These are phyloP conservation scores for Myrmophylax atrothorax DNA, from an alignment of 2,113 vertebrate species.

Conservation along the genomic window DNA sequence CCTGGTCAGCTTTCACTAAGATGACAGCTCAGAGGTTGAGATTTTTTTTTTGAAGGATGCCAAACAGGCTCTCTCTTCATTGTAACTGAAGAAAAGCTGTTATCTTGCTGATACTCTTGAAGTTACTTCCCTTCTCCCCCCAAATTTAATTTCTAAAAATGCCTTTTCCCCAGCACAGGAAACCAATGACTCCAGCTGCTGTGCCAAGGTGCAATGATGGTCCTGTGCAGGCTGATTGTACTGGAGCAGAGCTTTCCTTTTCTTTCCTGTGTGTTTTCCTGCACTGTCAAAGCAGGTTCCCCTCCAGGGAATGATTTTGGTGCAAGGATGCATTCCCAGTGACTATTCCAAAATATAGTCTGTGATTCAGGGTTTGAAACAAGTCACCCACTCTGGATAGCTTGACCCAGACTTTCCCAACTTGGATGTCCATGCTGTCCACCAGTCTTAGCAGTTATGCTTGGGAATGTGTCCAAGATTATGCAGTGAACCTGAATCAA, in stretches of 20 bases:
- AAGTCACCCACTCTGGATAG: not conserved
- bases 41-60: not conserved
- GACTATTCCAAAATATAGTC: not conserved
- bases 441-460: not conserved
- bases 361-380: not conserved
- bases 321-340: not conserved
- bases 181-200: not conserved
- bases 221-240: not conserved
- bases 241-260: not conserved
- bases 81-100: not conserved
- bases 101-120: not conserved
- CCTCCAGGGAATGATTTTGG: not conserved
- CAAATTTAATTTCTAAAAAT: not conserved
- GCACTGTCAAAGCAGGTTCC: not conserved
- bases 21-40: not conserved
- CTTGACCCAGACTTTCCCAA: not conserved
- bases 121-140: not conserved
- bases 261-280: not conserved
- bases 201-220: fast-evolving
- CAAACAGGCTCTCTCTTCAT: not conserved
- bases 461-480: not conserved
- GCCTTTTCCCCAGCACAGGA: not conserved
- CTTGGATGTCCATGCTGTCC: not conserved
- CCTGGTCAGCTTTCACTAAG: not conserved
- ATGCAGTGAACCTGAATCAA: not conserved